These are phyloP conservation scores for Ataeniobius toweri DNA, from an alignment of 2,797 vertebrate species.

Conservation along the genomic window DNA sequence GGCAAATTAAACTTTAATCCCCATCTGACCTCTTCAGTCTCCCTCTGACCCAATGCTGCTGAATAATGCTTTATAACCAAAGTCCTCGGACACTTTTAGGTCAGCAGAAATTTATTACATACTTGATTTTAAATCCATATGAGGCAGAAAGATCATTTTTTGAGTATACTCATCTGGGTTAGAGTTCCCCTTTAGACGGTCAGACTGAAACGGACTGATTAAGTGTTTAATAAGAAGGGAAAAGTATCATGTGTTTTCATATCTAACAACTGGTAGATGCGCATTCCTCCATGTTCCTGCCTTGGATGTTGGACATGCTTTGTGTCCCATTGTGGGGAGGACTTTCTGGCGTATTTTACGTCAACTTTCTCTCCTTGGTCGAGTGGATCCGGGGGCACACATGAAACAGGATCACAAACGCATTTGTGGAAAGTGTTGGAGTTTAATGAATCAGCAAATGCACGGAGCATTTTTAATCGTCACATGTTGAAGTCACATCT, in stretches of 20 bases:
- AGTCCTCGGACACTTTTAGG: slow-evolving; percentile 29
- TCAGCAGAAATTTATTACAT: slow-evolving; percentile 9
- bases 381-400: background rate
- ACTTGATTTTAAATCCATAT: slow-evolving; percentile 10
- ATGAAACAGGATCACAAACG: slow-evolving; percentile 5
- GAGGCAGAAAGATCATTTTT: slow-evolving; percentile 10
- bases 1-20: slow-evolving; percentile 43
- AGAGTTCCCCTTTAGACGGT: background rate
- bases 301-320: background rate
- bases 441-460: background rate
- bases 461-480: slow-evolving; percentile 1
- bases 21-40: slow-evolving; percentile 30
- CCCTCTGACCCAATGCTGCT: slow-evolving; percentile 30
- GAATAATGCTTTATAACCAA: background rate
- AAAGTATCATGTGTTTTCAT: slow-evolving; percentile 20
- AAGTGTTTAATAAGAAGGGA: slow-evolving; percentile 38
- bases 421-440: background rate
- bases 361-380: background rate
- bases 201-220: slow-evolving; percentile 14
- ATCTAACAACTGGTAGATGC: background rate
- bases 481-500: background rate
- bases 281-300: background rate
- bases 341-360: background rate
- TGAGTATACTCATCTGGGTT: background rate
- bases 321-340: background rate